Percentiles rank a stretch among this genome's conserved stretches.
Evolutionary conservation across 2,113 vertebrate genomes (phyloP).

Genomic region (Chionodraco myersi): DNA sequence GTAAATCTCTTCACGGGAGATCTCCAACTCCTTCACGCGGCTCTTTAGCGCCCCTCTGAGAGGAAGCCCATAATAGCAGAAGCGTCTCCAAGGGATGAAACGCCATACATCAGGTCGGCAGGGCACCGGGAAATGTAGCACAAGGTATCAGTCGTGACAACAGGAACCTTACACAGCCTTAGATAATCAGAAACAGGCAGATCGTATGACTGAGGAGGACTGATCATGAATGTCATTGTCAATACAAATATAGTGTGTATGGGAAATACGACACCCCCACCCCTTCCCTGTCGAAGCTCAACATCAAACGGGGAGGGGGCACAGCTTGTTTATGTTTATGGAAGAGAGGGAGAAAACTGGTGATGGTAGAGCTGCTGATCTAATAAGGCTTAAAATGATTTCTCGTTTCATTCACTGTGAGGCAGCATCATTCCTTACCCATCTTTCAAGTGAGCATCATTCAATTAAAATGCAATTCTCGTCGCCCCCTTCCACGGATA

Average conservation of each 20-base stretch:
- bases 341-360: constrained; percentile 40
- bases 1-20: constrained; percentile 63
- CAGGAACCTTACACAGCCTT: constrained; percentile 38
- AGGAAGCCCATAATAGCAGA: constrained; percentile 82
- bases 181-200: constrained; percentile 45
- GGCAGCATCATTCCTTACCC: constrained; percentile 66
- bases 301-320: constrained; percentile 25
- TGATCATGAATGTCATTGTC: constrained; percentile 50
- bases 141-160: constrained; percentile 51
- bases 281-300: constrained; percentile 29
- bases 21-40: constrained; percentile 76
- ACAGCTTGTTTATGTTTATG: constrained; percentile 60
- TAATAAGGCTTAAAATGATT: constrained; percentile 77
- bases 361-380: constrained; percentile 71
- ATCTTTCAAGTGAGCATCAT: constrained; percentile 77
- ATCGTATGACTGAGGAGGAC: constrained; percentile 54
- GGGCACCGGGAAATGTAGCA: constrained; percentile 48
- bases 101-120: constrained; percentile 47
- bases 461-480: constrained; percentile 84
- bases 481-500: constrained; percentile 72
- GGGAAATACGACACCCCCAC: constrained; percentile 16
- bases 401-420: constrained; percentile 70
- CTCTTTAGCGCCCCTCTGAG: constrained; percentile 95
- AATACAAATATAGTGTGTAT: constrained; percentile 34
- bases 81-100: constrained; percentile 67